Percentiles rank a stretch among this genome's conserved stretches.
These are phyloP conservation scores for Dendrocincla tyrannina DNA, from an alignment of 2,797 vertebrate species.

Conservation along the genomic window DNA sequence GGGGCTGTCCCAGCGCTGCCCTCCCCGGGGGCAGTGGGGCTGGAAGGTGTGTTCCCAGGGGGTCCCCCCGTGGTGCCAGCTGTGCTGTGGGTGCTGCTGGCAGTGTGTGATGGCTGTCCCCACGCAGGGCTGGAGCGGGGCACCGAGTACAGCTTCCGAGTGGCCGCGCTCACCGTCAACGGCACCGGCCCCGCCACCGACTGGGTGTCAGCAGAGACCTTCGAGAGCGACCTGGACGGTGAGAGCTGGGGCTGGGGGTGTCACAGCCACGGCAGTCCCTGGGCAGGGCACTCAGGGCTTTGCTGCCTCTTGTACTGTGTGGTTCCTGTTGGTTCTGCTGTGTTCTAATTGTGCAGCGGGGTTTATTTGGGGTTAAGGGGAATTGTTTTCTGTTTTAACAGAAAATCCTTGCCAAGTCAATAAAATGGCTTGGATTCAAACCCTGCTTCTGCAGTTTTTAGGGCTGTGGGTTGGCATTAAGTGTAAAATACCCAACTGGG, in stretches of 20 bases:
- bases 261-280: fast-evolving
- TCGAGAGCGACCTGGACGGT: conserved; percentile 98
- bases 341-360: fast-evolving
- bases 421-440: not conserved
- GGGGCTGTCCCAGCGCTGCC: not conserved
- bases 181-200: conserved; percentile 92
- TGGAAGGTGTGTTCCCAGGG: too few relatives aligned
- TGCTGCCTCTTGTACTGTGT: not conserved
- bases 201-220: conserved; percentile 91
- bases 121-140: conserved; percentile 82
- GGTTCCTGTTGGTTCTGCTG: not conserved
- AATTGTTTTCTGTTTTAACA: not conserved
- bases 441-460: not conserved
- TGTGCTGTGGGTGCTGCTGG: too few relatives aligned
- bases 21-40: not conserved
- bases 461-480: not conserved
- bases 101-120: too few relatives aligned
- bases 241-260: conserved; percentile 1
- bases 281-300: not conserved
- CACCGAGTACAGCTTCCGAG: conserved; percentile 92
- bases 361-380: not conserved
- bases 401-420: not conserved
- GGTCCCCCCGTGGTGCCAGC: not conserved
- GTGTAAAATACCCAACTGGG: not conserved
- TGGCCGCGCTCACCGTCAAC: conserved; percentile 90